These are phyloP conservation scores for Mormyrus lacerda DNA, from an alignment of 2,113 vertebrate species.

Conservation along the genomic window DNA sequence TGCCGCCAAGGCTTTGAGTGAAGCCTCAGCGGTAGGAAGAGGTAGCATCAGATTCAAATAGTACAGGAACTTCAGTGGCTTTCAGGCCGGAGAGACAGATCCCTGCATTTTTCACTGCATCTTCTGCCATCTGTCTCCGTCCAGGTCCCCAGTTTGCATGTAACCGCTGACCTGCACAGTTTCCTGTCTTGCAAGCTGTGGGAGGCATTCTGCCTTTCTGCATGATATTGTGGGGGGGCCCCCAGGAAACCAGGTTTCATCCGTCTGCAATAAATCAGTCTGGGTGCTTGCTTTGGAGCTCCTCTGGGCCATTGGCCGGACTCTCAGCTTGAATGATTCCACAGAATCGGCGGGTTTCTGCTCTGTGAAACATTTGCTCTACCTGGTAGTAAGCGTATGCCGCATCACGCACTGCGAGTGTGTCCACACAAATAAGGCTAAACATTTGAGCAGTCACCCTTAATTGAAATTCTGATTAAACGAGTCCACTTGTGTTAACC, in stretches of 20 bases:
- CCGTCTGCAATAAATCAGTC: neutral
- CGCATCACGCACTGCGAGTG: neutral
- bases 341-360: neutral
- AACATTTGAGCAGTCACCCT: neutral
- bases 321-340: neutral
- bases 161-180: neutral
- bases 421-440: neutral
- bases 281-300: neutral
- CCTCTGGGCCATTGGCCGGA: neutral
- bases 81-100: neutral
- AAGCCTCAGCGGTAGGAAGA: neutral
- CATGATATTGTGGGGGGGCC: neutral
- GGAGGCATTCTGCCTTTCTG: neutral
- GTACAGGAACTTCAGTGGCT: neutral
- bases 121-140: neutral
- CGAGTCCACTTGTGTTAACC: neutral
- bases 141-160: neutral
- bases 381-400: neutral
- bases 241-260: slow-evolving; percentile 2
- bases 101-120: neutral
- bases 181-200: neutral
- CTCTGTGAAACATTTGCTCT: neutral
- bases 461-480: neutral
- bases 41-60: neutral
- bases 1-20: neutral